Base-by-base conservation (phyloP, 2,113 vertebrate species). In the Lepus timidus region DNA sequence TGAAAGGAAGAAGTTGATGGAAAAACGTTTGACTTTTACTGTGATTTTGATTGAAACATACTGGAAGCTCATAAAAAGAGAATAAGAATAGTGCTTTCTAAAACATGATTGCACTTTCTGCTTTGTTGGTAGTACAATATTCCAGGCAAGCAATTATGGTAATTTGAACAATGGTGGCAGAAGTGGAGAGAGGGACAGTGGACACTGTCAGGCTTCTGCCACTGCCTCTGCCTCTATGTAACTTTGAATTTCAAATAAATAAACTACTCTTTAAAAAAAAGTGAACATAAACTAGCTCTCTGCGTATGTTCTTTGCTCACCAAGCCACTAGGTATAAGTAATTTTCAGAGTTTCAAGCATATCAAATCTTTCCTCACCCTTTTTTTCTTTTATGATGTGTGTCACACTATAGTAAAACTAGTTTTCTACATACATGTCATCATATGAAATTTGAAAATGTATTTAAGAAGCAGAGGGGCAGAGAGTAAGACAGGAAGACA, bases 251-350 rank as follows among this genome's bases (percentile, higher is more conserved):
- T 44, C 44, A 44, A 44, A 44, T 44, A 44, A 44, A 44, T 44
- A 44, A 44, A 44, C 44, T 39, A 39, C 39, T 44, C 44, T 44
- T 1, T 74, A 62, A 17, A 80, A 68, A 25, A 44, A 76, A 31
- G 10, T 58, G 14, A 83, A 16, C 73, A 33, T n/a, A 39, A 11
- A 16, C 10, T 39, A 4, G 39, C 6, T 4, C 3, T n/a, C 1
- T 20, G 4, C 65, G 4, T 9, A 6, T n/a, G 1, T 27, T 9
- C 4, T 19, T 79, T 1, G 0, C 12, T 81, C 11, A 22, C 1
- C 36, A 23, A 85, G 31, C 61, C 6, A 4, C 31, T 20, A 61
- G 16, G 2, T 75, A 0, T 70, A 62, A 85, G 9, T 16, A n/a
- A 0, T 85, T 88, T 64, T 70, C 9, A 68, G 11, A 78, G 1